Percentiles rank a stretch among this genome's conserved stretches.
These are phyloP conservation scores for Zygaena filipendulae DNA, from an alignment of 2,888 invertebrate genomes.

Conservation along the genomic window DNA sequence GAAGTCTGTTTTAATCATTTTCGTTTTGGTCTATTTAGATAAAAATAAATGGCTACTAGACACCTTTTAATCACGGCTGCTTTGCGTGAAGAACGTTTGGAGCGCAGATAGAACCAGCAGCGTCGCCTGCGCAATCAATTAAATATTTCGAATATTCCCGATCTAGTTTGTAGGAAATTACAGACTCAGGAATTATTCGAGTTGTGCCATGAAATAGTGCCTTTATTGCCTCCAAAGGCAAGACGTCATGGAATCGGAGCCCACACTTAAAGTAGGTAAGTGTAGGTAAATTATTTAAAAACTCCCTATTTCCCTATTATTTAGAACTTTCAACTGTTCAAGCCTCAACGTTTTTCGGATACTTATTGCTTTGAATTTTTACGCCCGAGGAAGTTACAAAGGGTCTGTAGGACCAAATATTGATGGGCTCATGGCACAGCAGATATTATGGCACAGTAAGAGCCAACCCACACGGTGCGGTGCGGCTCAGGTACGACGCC, in stretches of 20 bases:
- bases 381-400: constrained; percentile 2
- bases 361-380: constrained; percentile 3
- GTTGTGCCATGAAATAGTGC: constrained; percentile 3
- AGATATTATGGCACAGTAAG: no score
- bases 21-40: no score
- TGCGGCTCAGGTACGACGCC: no score
- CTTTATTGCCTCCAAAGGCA: neutral
- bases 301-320: no score
- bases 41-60: constrained; percentile 3
- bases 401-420: constrained; percentile 1
- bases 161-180: constrained; percentile 4
- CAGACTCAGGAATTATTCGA: constrained; percentile 6
- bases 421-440: constrained; percentile 2
- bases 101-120: constrained; percentile 22
- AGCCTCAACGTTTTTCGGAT: no score
- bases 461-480: no score
- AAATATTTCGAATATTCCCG: neutral
- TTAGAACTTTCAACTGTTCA: no score
- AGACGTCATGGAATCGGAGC: neutral
- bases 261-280: neutral
- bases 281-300: no score
- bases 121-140: constrained; percentile 2
- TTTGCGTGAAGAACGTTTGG: constrained; percentile 14
- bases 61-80: constrained; percentile 1
- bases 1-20: no score